These are phyloP conservation scores for Villa cingulata DNA, from an alignment of 2,888 invertebrate species.

Conservation along the genomic window DNA sequence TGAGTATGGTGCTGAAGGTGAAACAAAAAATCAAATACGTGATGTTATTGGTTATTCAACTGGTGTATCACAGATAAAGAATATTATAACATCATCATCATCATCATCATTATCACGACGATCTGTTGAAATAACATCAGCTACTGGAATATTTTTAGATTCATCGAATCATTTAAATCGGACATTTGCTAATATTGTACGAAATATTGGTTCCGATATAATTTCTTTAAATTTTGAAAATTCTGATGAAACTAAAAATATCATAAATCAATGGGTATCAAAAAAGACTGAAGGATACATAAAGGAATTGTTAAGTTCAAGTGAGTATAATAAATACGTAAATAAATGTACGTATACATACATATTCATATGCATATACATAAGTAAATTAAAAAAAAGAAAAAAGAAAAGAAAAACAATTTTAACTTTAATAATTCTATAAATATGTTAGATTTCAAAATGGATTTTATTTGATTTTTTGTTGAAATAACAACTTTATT, in stretches of 20 bases:
- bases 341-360: no score
- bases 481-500: no score
- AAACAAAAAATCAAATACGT: conserved; percentile 14
- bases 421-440: no score
- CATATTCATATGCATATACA: no score
- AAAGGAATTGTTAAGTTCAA: conserved; percentile 38
- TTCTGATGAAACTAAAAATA: conserved; percentile 29
- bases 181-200: conserved; percentile 7
- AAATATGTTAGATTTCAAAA: no score
- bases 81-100: neutral
- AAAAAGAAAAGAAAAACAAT: no score
- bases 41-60: conserved; percentile 6
- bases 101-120: neutral
- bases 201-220: conserved; percentile 25
- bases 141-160: conserved; percentile 17
- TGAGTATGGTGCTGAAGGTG: conserved; percentile 11
- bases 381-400: no score
- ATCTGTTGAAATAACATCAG: conserved; percentile 13
- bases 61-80: neutral
- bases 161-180: conserved; percentile 5
- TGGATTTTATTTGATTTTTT: no score
- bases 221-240: conserved; percentile 40
- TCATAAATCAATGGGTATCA: conserved; percentile 49
- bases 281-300: conserved; percentile 44
- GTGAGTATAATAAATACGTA: conserved; percentile 20